A percentile compares a stretch with the other conserved stretches of the same genome.
These are phyloP conservation scores for Lymantria monacha DNA, from an alignment of 2,888 invertebrate genomes.

Conservation along the genomic window DNA sequence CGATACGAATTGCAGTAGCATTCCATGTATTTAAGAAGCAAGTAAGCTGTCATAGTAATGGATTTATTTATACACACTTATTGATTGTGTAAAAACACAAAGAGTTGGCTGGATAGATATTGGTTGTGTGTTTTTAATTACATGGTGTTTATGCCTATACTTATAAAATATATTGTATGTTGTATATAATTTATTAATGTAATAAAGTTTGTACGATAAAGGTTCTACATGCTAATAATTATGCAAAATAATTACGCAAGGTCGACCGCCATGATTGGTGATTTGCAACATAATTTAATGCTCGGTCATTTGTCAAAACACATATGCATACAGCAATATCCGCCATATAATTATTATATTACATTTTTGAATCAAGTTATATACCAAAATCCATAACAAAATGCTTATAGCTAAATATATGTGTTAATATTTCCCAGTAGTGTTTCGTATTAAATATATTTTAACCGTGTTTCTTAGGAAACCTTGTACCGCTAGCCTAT, in stretches of 20 bases:
- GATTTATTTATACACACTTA: conserved; percentile 30
- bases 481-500: neutral
- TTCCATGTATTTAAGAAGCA: conserved; percentile 49
- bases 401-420: too few species aligned
- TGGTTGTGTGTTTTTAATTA: neutral
- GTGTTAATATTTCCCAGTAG: too few species aligned
- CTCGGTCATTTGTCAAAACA: conserved; percentile 31
- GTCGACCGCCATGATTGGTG: conserved; percentile 17
- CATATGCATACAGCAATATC: conserved; percentile 7
- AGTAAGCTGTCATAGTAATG: conserved; percentile 45
- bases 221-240: conserved; percentile 14
- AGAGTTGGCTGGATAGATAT: conserved; percentile 11
- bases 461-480: conserved; percentile 18
- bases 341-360: conserved; percentile 21
- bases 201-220: conserved; percentile 14
- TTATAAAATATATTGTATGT: conserved; percentile 13
- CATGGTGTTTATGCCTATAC: conserved; percentile 2
- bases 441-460: conserved; percentile 4
- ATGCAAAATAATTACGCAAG: conserved; percentile 25
- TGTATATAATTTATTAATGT: conserved; percentile 19
- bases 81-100: conserved; percentile 23
- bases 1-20: conserved; percentile 50
- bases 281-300: conserved; percentile 31
- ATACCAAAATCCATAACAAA: neutral
- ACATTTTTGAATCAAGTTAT: conserved; percentile 16